Evolutionary conservation across 2,888 invertebrate species (phyloP), one percentile per base, ranked within the genome.

Genomic region (Eurytoma adleriae): DNA sequence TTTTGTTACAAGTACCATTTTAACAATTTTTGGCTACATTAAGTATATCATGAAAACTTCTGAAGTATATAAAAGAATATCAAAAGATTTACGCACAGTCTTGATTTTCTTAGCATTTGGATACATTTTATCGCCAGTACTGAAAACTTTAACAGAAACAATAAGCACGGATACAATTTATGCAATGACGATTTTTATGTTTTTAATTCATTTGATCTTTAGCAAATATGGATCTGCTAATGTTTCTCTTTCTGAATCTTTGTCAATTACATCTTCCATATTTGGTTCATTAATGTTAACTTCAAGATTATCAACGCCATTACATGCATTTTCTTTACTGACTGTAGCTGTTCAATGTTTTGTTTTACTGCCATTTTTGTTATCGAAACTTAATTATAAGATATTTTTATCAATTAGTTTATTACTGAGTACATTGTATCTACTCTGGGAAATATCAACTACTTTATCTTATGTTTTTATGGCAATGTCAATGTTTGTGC

Each of bases 101-200:
- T 87, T 96, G 54, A 95, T 97, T 12, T 98, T 98, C 86, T 89
- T 97, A 1, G 94, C 96, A 0, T 95, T 98, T 88, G 97, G 98
- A 0, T 97, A 96, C 87, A 93, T 97, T 74, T 92, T 98, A 80
- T 97, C 98, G 0, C 99, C 99, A 0, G 94, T 99, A 20, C 91
- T 98, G 52, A 97, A 98, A 89, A 99, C 98, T 0, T 92, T 99
- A 70, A 99, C 99, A 0, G 97, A 98, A 89, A 98, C 98, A 0
- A 96, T 99, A 2, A 98, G 98, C 88, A 99, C 99, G 0, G 99
- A 99, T 88, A 98, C 99, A 0, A 98, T 99, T 87, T 98, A 98
- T 88, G 97, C 98, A 1, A 97, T 96, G 93, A 94, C 98, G 0
- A 95, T 96, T 24, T 92, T 96, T 16, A 96, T 98, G 94, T 94